Percentiles rank a stretch among this genome's conserved stretches.
Evolutionary conservation across 2,113 vertebrate genomes (phyloP).

Genomic region (Empidonax traillii): DNA sequence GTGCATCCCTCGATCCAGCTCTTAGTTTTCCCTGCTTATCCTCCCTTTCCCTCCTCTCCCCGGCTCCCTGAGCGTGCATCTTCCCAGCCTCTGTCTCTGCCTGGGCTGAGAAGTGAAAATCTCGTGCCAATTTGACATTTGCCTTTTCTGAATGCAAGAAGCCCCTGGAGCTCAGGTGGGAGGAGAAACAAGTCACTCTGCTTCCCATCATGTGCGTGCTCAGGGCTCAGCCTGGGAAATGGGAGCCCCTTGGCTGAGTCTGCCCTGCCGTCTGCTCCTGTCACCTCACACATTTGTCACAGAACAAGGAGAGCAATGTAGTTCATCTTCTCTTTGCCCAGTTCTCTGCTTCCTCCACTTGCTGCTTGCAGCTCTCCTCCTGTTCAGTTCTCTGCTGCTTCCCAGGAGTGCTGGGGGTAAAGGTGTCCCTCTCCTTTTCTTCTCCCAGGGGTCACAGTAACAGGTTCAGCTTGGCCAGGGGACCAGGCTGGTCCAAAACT

Average conservation of each 20-base stretch:
- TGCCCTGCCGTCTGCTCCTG: not conserved
- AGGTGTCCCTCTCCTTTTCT: not conserved
- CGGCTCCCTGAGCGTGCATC: not conserved
- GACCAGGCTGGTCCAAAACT: not conserved
- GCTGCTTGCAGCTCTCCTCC: not conserved
- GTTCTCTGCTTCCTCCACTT: not conserved
- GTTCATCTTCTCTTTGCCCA: not conserved
- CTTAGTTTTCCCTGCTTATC: not conserved
- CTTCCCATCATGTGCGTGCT: not conserved
- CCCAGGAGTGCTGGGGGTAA: accelerated
- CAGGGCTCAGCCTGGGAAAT: not conserved
- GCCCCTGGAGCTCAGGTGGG: not conserved
- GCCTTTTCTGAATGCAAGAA: not conserved
- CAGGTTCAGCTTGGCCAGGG: not conserved
- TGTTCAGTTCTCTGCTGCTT: not conserved
- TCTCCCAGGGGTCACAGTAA: not conserved
- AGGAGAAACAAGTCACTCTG: not conserved
- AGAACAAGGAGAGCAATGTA: not conserved
- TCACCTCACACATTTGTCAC: not conserved
- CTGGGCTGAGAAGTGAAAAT: not conserved
- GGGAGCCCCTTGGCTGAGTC: not conserved
- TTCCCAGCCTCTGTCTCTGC: not conserved
- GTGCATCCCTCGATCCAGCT: not conserved
- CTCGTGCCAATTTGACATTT: not conserved
- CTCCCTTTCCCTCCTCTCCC: not conserved